Conservation (phyloP, 1,140 invertebrate genomes). For the Gryllus bimaculatus region DNA sequence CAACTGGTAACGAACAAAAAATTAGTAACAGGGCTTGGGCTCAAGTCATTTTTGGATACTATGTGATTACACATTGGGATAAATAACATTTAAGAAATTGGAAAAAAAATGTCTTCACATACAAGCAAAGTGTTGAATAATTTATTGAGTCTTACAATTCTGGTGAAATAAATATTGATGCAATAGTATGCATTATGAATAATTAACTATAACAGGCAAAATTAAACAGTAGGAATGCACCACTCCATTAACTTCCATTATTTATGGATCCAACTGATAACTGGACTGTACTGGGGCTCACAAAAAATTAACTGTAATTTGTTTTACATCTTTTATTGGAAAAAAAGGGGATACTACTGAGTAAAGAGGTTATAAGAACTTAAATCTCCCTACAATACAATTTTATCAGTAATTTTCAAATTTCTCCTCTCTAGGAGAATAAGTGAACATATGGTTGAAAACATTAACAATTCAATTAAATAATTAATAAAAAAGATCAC, state of each 20-base stretch:
- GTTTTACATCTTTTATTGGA: background rate
- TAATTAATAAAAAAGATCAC: background rate
- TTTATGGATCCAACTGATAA: background rate
- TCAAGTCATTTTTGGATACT: too few species aligned
- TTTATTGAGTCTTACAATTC: background rate
- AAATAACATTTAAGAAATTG: too few species aligned
- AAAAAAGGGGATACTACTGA: background rate
- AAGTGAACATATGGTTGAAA: background rate
- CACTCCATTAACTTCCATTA: background rate
- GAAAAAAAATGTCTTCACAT: background rate
- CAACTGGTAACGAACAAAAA: too few species aligned
- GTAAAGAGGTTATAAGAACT: background rate
- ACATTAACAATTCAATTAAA: slow-evolving; percentile 6
- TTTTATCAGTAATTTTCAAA: background rate
- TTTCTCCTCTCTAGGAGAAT: background rate
- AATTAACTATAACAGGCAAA: background rate
- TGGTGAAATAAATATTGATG: background rate
- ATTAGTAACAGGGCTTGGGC: too few species aligned
- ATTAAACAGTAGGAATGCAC: background rate
- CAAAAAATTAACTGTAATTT: background rate
- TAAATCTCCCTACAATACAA: background rate
- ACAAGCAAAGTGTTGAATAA: slow-evolving; percentile 5
- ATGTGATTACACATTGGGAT: too few species aligned
- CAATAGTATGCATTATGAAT: background rate
- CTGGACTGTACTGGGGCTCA: background rate